Conservation (phyloP, 2,888 invertebrate species). For the Chrysina gloriosa region DNA sequence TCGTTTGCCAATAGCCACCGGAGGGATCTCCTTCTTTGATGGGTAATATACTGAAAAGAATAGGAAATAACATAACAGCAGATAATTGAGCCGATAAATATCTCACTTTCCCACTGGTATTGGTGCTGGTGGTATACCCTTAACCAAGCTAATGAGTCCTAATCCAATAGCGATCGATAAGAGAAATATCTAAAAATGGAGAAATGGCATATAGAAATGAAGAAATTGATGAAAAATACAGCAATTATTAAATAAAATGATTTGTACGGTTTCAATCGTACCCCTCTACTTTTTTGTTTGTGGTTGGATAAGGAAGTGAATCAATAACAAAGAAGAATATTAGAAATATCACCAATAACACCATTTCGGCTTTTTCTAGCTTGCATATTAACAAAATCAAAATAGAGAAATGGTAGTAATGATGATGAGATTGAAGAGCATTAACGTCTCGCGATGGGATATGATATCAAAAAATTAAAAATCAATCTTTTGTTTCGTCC, state of each 20-base stretch:
- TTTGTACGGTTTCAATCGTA: neutral
- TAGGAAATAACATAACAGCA: neutral
- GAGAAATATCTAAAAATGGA: constrained; percentile 28
- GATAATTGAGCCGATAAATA: neutral
- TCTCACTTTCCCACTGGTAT: constrained; percentile 16
- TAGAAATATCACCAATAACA: too few relatives aligned
- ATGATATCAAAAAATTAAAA: neutral
- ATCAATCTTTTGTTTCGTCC: neutral
- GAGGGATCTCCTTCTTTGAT: constrained; percentile 48
- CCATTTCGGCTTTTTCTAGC: too few relatives aligned
- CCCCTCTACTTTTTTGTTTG: neutral
- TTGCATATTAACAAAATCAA: too few relatives aligned
- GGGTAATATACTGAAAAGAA: constrained; percentile 46
- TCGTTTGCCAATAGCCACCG: constrained; percentile 70
- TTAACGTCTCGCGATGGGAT: neutral
- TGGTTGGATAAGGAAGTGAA: too few relatives aligned
- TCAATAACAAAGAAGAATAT: too few relatives aligned
- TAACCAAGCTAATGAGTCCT: neutral
- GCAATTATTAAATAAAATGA: constrained; percentile 6
- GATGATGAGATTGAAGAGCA: neutral
- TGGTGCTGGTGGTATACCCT: neutral
- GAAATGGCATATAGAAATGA: too few relatives aligned
- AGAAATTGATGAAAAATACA: too few relatives aligned
- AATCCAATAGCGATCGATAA: constrained; percentile 13
- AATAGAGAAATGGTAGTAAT: neutral